Conservation (phyloP, 2,113 vertebrate species). For the Notarius quadriscutis region DNA sequence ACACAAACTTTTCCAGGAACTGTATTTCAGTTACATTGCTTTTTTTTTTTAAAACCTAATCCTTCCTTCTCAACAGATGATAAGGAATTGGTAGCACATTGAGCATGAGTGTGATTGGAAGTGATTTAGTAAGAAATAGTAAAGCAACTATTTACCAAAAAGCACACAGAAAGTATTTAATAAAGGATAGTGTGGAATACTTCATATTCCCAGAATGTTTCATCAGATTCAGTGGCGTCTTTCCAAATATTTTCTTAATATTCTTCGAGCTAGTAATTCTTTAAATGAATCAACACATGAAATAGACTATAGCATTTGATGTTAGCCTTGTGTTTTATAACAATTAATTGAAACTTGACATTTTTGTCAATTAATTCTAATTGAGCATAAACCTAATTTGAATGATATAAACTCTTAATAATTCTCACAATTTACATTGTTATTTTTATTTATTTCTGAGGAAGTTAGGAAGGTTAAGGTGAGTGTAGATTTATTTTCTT, state of each 20-base stretch:
- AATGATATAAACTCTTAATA: background rate
- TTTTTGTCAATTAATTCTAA: background rate
- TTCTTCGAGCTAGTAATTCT: background rate
- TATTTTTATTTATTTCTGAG: too few species aligned
- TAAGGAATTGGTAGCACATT: background rate
- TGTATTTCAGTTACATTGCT: background rate
- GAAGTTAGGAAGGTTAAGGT: too few species aligned
- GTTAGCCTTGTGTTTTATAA: background rate
- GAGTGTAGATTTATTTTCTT: too few species aligned
- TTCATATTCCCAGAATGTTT: background rate
- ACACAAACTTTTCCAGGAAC: background rate
- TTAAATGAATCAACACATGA: background rate
- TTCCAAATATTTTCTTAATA: background rate
- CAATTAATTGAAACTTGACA: background rate
- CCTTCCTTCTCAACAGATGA: background rate
- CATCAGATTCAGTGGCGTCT: background rate
- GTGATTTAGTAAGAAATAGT: background rate
- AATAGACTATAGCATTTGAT: background rate
- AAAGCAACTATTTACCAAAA: background rate
- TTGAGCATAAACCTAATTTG: background rate
- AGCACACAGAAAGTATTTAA: background rate
- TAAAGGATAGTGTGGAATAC: background rate
- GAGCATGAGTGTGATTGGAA: background rate
- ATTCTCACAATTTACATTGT: background rate
- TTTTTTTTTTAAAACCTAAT: background rate